Evolutionary conservation across 2,113 vertebrate species (phyloP), one percentile per base, ranked within the genome.

Genomic region (Chaetura pelagica): DNA sequence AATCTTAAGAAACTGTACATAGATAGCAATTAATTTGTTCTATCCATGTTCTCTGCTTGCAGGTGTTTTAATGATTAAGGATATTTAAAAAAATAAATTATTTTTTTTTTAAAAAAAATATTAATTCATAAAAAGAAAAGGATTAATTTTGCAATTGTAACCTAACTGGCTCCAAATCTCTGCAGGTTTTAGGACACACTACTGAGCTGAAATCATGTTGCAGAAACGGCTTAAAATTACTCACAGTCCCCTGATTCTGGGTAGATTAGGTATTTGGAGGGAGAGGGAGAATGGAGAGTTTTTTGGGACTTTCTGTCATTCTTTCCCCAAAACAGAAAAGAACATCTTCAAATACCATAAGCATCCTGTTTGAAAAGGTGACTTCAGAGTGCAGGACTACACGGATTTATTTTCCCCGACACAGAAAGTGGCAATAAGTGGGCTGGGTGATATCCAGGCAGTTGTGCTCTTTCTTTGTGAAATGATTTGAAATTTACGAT

Each of bases 191-290:
- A 88, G 90, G 79, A 49, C 72, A 94, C 18, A 88, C 90, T 80
- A 88, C 83, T 61, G 90, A 94, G 90, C 72, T 68, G 79, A 93
- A 90, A 64, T 84, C 49, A 40, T 61, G 73, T 61, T 81, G 61
- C 93, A 93, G 79, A 77, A 96, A 86, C 59, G 92, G 88, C 72
- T 96, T 84, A 88, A 94, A 95, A 95, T 96, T 68, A 92, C 79
- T 95, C 85, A 88, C 58, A 76, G 16, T 90, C 52, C 48, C 48
- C 15, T 78, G 68, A 81, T 88, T 90, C 94, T 88, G 83, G 68
- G 87, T 86, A 84, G 93, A 93, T 94, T 84, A 92, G 40, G 20
- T 55, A 67, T 74, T 38, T 80, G 46, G 5, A 87, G 23, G 18
- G 10, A 80, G 72, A 84, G 12, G 9, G 30, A 77, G 55, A 57